Evolutionary conservation across 2,797 vertebrate species (phyloP).

Genomic region (Agapornis canus): DNA sequence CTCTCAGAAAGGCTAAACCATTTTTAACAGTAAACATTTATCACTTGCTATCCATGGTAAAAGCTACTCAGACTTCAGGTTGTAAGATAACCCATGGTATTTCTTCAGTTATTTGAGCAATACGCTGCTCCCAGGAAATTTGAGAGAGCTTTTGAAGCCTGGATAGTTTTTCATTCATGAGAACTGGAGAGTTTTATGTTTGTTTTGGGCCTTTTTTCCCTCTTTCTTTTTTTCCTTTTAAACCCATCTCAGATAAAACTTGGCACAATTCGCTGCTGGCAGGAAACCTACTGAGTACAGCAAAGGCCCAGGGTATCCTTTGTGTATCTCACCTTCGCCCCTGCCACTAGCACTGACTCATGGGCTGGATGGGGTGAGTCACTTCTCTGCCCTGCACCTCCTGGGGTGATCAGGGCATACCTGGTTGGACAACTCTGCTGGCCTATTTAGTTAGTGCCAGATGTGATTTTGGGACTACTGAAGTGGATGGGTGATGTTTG

Average conservation of each 20-base stretch:
- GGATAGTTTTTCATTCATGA: conserved; percentile 4
- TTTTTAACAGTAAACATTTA: background rate
- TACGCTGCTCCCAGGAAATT: background rate
- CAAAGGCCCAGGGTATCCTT: background rate
- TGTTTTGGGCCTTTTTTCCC: background rate
- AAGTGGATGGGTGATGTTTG: rapidly evolving
- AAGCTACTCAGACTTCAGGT: background rate
- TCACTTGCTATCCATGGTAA: background rate
- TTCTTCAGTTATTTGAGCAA: background rate
- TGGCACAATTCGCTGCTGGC: background rate
- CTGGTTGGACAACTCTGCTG: background rate
- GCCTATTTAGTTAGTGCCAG: background rate
- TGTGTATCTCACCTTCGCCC: background rate
- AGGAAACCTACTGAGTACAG: conserved; percentile 15
- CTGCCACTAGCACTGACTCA: background rate
- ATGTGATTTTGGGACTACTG: rapidly evolving
- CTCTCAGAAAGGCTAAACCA: background rate
- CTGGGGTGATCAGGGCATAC: background rate
- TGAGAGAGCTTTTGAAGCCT: background rate
- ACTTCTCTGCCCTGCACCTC: background rate
- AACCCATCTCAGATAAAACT: background rate
- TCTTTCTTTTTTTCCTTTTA: background rate
- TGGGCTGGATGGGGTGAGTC: background rate
- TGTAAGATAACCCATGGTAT: background rate
- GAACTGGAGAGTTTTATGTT: background rate